phyloP scores from a whole-genome alignment of 2,113 vertebrate species.

The Aptenodytes forsteri region DNA sequence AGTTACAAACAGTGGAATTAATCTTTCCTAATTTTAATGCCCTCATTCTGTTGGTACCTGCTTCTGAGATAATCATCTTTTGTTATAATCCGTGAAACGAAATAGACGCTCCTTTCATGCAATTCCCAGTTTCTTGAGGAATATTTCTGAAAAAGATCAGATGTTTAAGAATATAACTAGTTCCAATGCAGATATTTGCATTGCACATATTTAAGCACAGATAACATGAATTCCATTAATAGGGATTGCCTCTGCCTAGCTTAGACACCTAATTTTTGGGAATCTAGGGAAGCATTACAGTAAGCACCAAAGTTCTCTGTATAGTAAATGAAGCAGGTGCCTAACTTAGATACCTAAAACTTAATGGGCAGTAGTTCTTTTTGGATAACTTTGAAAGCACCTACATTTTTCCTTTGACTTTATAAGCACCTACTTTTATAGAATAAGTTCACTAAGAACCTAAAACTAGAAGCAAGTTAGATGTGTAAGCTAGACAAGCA shows the following conservation, averaged over 20 bases:
- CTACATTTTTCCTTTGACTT: neutral
- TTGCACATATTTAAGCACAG: neutral
- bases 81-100: neutral
- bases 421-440: neutral
- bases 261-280: neutral
- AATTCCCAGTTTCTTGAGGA: neutral
- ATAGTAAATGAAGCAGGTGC: neutral
- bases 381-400: neutral
- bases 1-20: neutral
- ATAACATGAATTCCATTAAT: neutral
- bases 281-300: neutral
- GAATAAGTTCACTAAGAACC: neutral
- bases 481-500: neutral
- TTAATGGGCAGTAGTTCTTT: neutral
- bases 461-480: neutral
- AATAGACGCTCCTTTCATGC: neutral
- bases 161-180: neutral
- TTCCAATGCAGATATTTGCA: neutral
- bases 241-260: neutral
- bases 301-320: neutral
- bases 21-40: neutral
- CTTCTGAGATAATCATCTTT: neutral
- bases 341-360: neutral
- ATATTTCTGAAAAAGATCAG: neutral
- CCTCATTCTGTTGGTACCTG: neutral